Evolutionary conservation across 2,797 vertebrate species (phyloP), one percentile per base, ranked within the genome.

Genomic region (Mus spretus): DNA sequence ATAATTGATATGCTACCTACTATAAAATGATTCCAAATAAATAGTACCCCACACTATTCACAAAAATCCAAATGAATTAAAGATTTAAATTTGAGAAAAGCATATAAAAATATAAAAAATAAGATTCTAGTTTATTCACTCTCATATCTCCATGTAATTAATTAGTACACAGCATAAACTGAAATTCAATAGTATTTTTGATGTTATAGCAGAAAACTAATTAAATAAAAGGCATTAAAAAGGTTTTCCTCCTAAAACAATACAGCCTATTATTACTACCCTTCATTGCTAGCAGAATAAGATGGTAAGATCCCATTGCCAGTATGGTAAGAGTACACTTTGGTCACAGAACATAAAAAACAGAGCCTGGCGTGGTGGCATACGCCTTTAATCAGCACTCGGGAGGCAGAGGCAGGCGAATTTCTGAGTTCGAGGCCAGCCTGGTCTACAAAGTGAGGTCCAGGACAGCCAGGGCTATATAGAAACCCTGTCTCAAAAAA

Each of bases 11-110:
- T 24, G 13, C 22, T 14, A 90, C 34, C 47, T 90, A 77, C 28
- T 83, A 61, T 83, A 90, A 93, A 83, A 93, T 72, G 70, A 90
- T 95, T 95, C 37, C 74, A 93, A 92, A 1, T 84, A 72, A 95
- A 93, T 28, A 87, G 37, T 90, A 40, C 20, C 31, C n/a, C n/a
- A 74, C 19, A 74, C 9, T 89, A 78, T 13, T 84, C 65, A 91
- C 37, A 95, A 80, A 96, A 95, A 93, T 86, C 37, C 26, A 80
- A 75, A 80, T 90, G 61, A 86, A 70, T 81, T 53, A 67, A 75
- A 95, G 31, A 77, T 13, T 9, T 89, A 81, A 89, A 91, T 57
- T 40, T 85, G 9, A 70, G 89, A 79, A 63, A 79, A 63, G 79
- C 63, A 89, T 50, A 82, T 50, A 82, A 92, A 81, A 81, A 12